Percentiles rank a stretch among this genome's conserved stretches.
These are phyloP conservation scores for Phalacrocorax pelagicus DNA, from an alignment of 2,113 vertebrate species.

Conservation along the genomic window DNA sequence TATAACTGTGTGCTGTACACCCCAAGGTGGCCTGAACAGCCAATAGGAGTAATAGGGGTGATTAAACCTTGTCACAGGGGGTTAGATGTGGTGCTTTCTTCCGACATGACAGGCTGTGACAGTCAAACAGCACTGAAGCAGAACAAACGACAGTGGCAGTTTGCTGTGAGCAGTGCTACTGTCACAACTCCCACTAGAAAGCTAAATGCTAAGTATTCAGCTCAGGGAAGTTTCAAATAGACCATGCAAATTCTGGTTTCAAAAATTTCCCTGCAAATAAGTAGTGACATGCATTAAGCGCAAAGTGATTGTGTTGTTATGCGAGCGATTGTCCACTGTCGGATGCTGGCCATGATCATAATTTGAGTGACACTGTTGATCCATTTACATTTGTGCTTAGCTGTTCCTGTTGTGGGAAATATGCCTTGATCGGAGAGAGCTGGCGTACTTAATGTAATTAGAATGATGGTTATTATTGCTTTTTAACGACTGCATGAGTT, in stretches of 20 bases:
- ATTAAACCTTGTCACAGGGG: constrained; percentile 75
- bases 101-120: constrained; percentile 75
- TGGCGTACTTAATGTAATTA: neutral
- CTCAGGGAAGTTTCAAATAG: constrained; percentile 44
- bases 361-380: neutral
- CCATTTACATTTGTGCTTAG: neutral
- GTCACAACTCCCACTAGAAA: constrained; percentile 67
- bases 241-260: constrained; percentile 28
- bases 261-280: neutral
- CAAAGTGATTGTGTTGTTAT: neutral
- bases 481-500: neutral
- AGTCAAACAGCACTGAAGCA: constrained; percentile 75
- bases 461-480: neutral
- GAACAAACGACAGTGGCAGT: constrained; percentile 73
- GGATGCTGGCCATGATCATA: neutral
- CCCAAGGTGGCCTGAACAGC: constrained; percentile 62
- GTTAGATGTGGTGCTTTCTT: constrained; percentile 70
- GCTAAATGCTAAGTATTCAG: constrained; percentile 57
- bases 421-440: neutral
- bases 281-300: constrained; percentile 29
- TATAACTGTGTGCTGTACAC: neutral
- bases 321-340: neutral
- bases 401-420: neutral
- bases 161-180: constrained; percentile 70
- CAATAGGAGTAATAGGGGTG: constrained; percentile 71